Conservation (phyloP, 2,113 vertebrate species). For the Sinocyclocheilus maitianheensis region DNA sequence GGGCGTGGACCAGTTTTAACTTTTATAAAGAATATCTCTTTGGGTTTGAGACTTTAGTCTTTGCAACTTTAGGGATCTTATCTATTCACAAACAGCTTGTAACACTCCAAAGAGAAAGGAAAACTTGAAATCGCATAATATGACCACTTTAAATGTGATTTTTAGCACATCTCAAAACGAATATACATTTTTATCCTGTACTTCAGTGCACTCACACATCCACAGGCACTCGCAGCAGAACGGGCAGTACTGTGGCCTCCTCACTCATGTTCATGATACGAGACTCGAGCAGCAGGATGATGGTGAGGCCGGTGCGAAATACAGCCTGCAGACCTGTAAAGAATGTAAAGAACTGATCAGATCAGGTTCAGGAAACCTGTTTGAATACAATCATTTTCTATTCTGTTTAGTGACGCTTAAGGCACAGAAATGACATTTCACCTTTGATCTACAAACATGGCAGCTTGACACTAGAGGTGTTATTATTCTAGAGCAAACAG, state of each 20-base stretch:
- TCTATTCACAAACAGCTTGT: no score
- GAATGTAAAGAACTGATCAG: neutral
- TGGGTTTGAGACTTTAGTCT: no score
- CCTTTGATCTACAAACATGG: neutral
- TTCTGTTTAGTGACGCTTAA: neutral
- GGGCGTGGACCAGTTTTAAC: no score
- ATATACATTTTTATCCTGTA: no score
- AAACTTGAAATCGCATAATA: no score
- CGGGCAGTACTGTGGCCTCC: constrained; percentile 67
- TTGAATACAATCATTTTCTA: neutral
- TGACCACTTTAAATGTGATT: no score
- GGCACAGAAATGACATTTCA: neutral
- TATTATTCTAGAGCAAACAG: neutral
- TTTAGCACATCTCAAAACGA: no score
- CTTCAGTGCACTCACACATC: constrained; percentile 68
- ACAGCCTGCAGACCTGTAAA: constrained; percentile 69
- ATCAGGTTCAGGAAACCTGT: neutral
- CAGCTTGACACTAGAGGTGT: neutral
- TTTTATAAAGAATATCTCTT: no score
- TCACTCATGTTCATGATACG: constrained; percentile 70
- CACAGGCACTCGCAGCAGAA: constrained; percentile 74
- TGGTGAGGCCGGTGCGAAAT: constrained; percentile 69
- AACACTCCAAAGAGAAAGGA: no score
- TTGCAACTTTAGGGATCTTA: no score
- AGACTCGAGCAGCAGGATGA: constrained; percentile 72